Percentiles rank a stretch among this genome's conserved stretches.
phyloP scores from a whole-genome alignment of 2,797 vertebrate species.

The Xenopus petersii region DNA sequence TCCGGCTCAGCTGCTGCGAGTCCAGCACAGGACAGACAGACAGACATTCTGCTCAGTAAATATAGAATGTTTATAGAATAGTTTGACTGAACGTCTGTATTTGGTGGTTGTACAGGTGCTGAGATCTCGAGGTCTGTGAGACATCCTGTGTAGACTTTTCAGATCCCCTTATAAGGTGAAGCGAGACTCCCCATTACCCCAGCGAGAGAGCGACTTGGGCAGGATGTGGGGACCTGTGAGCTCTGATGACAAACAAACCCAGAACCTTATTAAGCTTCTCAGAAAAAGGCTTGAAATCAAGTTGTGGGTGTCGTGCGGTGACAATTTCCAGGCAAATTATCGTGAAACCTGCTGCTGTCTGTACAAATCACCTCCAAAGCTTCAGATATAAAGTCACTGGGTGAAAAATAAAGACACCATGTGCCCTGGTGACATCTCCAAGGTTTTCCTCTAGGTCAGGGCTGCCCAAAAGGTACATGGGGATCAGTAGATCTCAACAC shows the following conservation, averaged over 20 bases:
- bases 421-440: too few relatives aligned
- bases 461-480: too few relatives aligned
- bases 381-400: too few relatives aligned
- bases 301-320: neutral
- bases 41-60: too few relatives aligned
- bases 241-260: neutral
- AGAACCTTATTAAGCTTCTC: neutral
- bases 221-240: constrained; percentile 39
- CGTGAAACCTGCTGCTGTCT: neutral
- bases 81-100: too few relatives aligned
- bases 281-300: constrained; percentile 15
- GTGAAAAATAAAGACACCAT: too few relatives aligned
- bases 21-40: too few relatives aligned
- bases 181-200: neutral
- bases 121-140: neutral
- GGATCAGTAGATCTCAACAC: too few relatives aligned
- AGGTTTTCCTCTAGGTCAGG: too few relatives aligned
- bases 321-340: constrained; percentile 9
- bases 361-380: too few relatives aligned
- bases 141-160: constrained; percentile 2
- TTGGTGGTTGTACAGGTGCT: neutral
- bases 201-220: neutral
- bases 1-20: too few relatives aligned
- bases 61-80: too few relatives aligned
- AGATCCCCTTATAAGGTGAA: constrained; percentile 31